Percentiles rank a stretch among this genome's conserved stretches.
Conservation (phyloP, 2,797 vertebrate genomes). For the Lepus townsendii region DNA sequence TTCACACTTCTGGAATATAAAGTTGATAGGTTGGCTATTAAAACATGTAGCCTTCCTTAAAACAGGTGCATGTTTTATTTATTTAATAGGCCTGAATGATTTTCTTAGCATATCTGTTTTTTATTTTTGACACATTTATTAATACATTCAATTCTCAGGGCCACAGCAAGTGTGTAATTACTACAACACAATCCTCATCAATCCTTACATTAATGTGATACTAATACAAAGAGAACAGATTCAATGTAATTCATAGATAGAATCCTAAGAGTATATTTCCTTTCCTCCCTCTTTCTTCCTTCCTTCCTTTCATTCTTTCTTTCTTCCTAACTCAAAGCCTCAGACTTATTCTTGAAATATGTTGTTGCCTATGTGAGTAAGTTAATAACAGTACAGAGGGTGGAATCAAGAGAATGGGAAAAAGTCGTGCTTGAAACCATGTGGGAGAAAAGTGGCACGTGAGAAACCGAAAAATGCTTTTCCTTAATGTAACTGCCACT, state of each 20-base stretch:
- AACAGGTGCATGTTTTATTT: constrained; percentile 33
- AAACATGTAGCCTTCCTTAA: constrained; percentile 27
- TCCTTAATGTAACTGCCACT: constrained; percentile 47
- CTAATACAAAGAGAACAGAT: too few relatives aligned
- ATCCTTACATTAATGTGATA: too few relatives aligned
- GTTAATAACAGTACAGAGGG: neutral
- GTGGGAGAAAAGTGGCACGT: neutral
- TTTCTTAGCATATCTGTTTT: too few relatives aligned
- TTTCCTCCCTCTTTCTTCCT: too few relatives aligned
- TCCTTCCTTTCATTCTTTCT: neutral
- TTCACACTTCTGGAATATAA: constrained; percentile 45
- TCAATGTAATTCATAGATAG: too few relatives aligned
- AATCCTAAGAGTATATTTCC: neutral
- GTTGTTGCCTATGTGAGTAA: neutral
- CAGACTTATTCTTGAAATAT: constrained; percentile 57
- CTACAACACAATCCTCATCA: too few relatives aligned
- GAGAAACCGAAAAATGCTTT: neutral
- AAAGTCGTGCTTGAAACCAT: neutral
- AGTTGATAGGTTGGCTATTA: constrained; percentile 53
- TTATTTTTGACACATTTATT: too few relatives aligned
- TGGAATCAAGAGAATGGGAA: neutral
- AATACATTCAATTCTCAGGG: too few relatives aligned
- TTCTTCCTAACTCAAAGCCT: constrained; percentile 48
- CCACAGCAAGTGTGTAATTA: too few relatives aligned
- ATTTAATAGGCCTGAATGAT: neutral